A percentile compares a stretch with the other conserved stretches of the same genome.
phyloP scores from a whole-genome alignment of 2,797 vertebrate species.

The Sebastes alutus region DNA sequence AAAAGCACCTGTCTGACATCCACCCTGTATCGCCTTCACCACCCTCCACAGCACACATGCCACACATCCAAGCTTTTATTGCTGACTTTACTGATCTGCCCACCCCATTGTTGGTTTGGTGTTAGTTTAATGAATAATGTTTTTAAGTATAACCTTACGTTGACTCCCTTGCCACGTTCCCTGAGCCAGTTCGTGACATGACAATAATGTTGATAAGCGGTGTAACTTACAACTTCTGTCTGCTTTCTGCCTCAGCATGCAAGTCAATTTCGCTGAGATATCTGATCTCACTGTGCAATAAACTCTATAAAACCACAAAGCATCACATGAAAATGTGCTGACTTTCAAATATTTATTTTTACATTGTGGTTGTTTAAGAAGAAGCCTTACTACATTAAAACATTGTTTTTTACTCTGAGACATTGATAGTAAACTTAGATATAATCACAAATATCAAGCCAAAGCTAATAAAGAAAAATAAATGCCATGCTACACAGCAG shows the following conservation, averaged over 20 bases:
- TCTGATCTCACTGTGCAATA: not conserved
- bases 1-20: not conserved
- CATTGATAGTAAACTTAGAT: not conserved
- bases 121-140: not conserved
- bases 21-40: not conserved
- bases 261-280: not conserved
- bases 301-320: not conserved
- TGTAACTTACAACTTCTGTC: not conserved
- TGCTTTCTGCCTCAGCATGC: not conserved
- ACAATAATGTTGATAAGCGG: too few species aligned
- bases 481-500: not conserved
- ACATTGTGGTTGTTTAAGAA: not conserved
- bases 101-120: not conserved
- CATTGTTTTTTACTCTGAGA: not conserved
- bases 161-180: not conserved
- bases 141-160: not conserved
- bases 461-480: not conserved
- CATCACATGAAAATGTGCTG: not conserved
- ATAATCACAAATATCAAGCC: not conserved
- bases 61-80: not conserved
- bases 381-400: not conserved
- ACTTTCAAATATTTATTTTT: not conserved
- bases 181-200: not conserved
- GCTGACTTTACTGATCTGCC: not conserved
- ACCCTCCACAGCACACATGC: not conserved